Percentiles rank a stretch among this genome's conserved stretches.
Conservation (phyloP, 2,113 vertebrate genomes). For the Phrynosoma platyrhinos region DNA sequence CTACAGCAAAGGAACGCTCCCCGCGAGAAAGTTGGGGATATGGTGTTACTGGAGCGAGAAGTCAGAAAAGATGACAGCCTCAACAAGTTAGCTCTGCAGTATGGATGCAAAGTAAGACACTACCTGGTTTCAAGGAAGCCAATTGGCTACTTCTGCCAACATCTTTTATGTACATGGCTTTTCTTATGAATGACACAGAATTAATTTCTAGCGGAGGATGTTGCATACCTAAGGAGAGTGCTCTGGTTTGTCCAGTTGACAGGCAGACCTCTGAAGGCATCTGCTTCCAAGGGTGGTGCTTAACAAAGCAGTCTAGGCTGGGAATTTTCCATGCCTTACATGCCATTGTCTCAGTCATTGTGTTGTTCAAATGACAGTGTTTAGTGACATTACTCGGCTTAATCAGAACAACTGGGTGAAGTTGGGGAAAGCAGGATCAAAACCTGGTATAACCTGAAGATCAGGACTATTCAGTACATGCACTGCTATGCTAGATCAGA, state of each 20-base stretch:
- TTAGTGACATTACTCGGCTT: background rate
- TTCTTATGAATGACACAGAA: background rate
- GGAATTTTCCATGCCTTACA: background rate
- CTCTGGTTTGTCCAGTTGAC: background rate
- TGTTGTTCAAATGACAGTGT: background rate
- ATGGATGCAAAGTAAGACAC: slow-evolving; percentile 90
- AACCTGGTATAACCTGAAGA: background rate
- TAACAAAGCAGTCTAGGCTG: too few species aligned
- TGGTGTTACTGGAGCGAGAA: slow-evolving; percentile 85
- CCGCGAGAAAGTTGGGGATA: slow-evolving; percentile 58
- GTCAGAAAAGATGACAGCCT: slow-evolving; percentile 86
- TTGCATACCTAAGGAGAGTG: background rate
- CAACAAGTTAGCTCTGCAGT: slow-evolving; percentile 93
- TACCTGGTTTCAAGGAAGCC: background rate
- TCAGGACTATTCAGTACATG: background rate
- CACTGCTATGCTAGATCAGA: background rate
- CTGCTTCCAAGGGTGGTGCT: background rate
- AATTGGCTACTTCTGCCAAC: background rate
- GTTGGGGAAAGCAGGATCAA: too few species aligned
- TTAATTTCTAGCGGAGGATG: background rate
- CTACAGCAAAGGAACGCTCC: slow-evolving; percentile 51
- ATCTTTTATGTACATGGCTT: background rate
- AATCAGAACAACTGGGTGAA: background rate
- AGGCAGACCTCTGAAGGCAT: background rate
- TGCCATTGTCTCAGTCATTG: background rate